Percentiles rank a stretch among this genome's conserved stretches.
Evolutionary conservation across 2,113 vertebrate species (phyloP).

Genomic region (Semnornis frantzii): DNA sequence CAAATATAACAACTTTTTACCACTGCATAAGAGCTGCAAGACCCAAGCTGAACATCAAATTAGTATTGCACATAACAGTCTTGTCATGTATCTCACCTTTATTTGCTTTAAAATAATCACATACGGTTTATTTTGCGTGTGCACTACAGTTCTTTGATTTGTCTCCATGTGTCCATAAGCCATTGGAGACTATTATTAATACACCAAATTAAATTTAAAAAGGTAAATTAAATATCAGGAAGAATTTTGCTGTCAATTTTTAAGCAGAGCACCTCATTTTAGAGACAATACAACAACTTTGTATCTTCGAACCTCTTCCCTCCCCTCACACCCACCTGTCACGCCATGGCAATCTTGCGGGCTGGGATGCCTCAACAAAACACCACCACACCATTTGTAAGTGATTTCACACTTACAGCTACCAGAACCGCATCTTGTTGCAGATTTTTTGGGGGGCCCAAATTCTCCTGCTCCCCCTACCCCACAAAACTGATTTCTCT

Average conservation of each 20-base stretch:
- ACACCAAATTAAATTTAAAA: background rate
- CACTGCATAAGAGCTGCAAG: background rate
- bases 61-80: accelerated
- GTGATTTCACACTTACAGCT: accelerated
- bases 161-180: background rate
- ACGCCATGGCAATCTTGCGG: background rate
- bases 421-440: accelerated
- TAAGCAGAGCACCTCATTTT: background rate
- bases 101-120: background rate
- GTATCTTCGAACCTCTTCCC: background rate
- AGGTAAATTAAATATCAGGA: background rate
- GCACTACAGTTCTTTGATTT: accelerated
- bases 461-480: background rate
- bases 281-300: background rate
- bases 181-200: background rate
- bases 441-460: background rate
- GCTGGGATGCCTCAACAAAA: background rate
- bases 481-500: background rate
- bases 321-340: background rate
- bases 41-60: background rate
- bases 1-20: background rate
- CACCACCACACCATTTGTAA: accelerated
- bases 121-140: background rate
- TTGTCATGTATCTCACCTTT: background rate
- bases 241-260: background rate